Evolutionary conservation across 2,888 invertebrate genomes (phyloP).

Genomic region (Epinotia brunnichana): DNA sequence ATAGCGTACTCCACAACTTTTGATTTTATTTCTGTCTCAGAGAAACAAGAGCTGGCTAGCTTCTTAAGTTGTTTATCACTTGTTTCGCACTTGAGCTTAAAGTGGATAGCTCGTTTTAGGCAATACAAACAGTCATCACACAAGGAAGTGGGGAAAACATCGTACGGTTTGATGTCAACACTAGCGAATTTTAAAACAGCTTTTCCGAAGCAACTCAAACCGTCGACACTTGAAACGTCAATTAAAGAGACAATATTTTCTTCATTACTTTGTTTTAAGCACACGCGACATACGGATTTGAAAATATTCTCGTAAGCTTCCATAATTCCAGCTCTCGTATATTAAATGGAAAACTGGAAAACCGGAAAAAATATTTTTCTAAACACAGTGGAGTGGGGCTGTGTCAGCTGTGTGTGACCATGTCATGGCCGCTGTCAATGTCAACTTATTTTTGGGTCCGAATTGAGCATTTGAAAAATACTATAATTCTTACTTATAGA

Average conservation of each 20-base stretch:
- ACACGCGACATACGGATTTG: slow-evolving; percentile 68
- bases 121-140: slow-evolving; percentile 65
- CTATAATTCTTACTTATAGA: no score
- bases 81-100: slow-evolving; percentile 69
- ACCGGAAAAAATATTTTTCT: no score
- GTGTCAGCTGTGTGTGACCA: background rate
- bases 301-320: slow-evolving; percentile 59
- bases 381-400: no score
- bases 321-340: slow-evolving; percentile 49
- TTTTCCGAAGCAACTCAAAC: slow-evolving; percentile 66
- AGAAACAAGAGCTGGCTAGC: slow-evolving; percentile 45
- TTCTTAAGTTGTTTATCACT: slow-evolving; percentile 58
- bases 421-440: slow-evolving; percentile 7
- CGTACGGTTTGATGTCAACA: slow-evolving; percentile 58
- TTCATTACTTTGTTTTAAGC: slow-evolving; percentile 58
- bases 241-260: slow-evolving; percentile 64
- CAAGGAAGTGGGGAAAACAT: slow-evolving; percentile 64
- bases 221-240: slow-evolving; percentile 58
- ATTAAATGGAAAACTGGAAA: background rate
- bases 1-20: slow-evolving; percentile 60
- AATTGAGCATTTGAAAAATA: no score
- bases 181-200: slow-evolving; percentile 61
- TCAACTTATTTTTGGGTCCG: background rate
- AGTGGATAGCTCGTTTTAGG: slow-evolving; percentile 67
- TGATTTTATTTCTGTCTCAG: slow-evolving; percentile 50